A percentile compares a stretch with the other conserved stretches of the same genome.
Evolutionary conservation across 2,888 invertebrate genomes (phyloP).

Genomic region (Spialia ferax): DNA sequence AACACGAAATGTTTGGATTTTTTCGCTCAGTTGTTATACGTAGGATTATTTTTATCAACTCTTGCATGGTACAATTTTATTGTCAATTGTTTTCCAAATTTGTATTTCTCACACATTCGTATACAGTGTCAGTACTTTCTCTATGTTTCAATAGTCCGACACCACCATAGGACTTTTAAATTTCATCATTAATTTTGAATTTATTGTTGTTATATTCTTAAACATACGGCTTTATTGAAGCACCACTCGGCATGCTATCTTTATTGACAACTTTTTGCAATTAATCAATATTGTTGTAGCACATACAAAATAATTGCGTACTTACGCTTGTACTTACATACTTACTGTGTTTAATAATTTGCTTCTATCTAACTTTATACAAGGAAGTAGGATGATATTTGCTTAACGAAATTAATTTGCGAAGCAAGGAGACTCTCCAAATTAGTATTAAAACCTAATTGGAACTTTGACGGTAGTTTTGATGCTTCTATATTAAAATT

Average conservation of each 20-base stretch:
- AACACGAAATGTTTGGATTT: slow-evolving; percentile 15
- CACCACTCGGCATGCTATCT: slow-evolving; percentile 24
- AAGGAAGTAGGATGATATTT: slow-evolving; percentile 18
- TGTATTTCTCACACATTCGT: slow-evolving; percentile 35
- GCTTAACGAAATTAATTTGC: slow-evolving; percentile 29
- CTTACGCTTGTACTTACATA: neutral
- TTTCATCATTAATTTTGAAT: neutral
- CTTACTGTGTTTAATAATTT: slow-evolving; percentile 3
- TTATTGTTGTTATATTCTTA: slow-evolving; percentile 9
- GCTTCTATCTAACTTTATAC: slow-evolving; percentile 24
- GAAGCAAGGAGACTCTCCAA: slow-evolving; percentile 12
- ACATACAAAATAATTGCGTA: slow-evolving; percentile 9
- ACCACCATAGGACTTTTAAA: neutral
- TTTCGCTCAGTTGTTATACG: slow-evolving; percentile 19
- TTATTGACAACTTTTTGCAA: slow-evolving; percentile 7
- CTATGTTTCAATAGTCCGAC: slow-evolving; percentile 3
- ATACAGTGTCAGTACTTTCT: neutral
- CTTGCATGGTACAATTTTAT: slow-evolving; percentile 34
- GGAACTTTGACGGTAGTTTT: slow-evolving; percentile 18
- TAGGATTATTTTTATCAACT: slow-evolving; percentile 13
- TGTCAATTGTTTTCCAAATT: slow-evolving; percentile 30
- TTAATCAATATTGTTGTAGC: slow-evolving; percentile 7
- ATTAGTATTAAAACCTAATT: slow-evolving; percentile 27
- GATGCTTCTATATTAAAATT: slow-evolving; percentile 17
- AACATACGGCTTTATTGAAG: slow-evolving; percentile 25